These are phyloP conservation scores for Cephonodes hylas DNA, from an alignment of 2,888 invertebrate species.

Conservation along the genomic window DNA sequence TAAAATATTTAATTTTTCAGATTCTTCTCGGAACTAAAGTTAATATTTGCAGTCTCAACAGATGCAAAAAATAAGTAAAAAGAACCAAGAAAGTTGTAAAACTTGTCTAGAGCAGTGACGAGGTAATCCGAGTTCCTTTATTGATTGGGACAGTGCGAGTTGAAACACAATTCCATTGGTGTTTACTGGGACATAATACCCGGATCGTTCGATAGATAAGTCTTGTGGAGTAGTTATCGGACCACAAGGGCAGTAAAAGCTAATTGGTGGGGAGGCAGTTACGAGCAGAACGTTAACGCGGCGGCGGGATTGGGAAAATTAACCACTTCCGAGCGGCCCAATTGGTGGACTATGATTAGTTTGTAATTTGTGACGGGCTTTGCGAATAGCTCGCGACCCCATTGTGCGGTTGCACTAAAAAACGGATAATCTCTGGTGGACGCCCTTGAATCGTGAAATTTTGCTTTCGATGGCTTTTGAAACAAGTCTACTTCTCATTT, in stretches of 20 bases:
- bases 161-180: slow-evolving; percentile 14
- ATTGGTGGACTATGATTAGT: slow-evolving; percentile 72
- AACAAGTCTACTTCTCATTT: not conserved
- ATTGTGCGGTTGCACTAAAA: not conserved
- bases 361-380: slow-evolving; percentile 54
- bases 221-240: slow-evolving; percentile 69
- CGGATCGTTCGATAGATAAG: slow-evolving; percentile 67
- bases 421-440: not conserved
- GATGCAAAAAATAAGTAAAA: not conserved
- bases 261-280: slow-evolving; percentile 72
- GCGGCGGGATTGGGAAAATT: slow-evolving; percentile 69
- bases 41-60: not conserved
- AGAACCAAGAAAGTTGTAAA: not conserved
- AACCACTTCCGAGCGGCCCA: slow-evolving; percentile 70
- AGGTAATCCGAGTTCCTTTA: slow-evolving; percentile 8
- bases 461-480: not conserved
- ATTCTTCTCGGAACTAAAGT: not conserved
- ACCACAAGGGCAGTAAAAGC: slow-evolving; percentile 75
- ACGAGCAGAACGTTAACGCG: slow-evolving; percentile 53
- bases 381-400: slow-evolving; percentile 41
- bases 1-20: not conserved
- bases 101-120: not conserved
- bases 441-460: not conserved
- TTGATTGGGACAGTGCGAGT: slow-evolving; percentile 11
- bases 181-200: slow-evolving; percentile 40